A percentile compares a stretch with the other conserved stretches of the same genome.
Evolutionary conservation across 1,140 invertebrate genomes (phyloP).

Genomic region (Babylonia areolata): DNA sequence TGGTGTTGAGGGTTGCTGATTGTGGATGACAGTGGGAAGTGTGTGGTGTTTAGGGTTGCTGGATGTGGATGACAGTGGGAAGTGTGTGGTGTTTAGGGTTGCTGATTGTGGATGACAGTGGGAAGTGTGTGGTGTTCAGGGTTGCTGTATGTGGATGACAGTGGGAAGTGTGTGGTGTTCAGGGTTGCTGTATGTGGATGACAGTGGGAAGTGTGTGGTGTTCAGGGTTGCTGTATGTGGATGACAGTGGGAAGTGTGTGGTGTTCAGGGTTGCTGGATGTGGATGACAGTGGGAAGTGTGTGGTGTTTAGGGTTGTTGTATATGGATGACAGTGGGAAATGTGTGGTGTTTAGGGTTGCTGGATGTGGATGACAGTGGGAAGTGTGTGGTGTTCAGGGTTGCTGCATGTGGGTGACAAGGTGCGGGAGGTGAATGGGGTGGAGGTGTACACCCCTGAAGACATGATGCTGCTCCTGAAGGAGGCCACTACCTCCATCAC

Average conservation of each 20-base stretch:
- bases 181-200: neutral
- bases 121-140: neutral
- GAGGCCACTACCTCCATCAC: conserved; percentile 86
- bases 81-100: conserved; percentile 88
- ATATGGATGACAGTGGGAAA: neutral
- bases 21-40: neutral
- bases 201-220: neutral
- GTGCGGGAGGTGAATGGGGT: conserved; percentile 94
- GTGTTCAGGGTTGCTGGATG: conserved; percentile 78
- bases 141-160: neutral
- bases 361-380: neutral
- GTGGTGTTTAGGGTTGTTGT: neutral
- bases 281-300: neutral
- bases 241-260: conserved; percentile 95
- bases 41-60: conserved; percentile 79
- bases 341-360: neutral
- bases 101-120: neutral
- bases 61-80: conserved; percentile 92
- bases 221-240: conserved; percentile 87
- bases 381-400: conserved; percentile 78
- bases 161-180: neutral
- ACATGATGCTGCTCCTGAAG: conserved; percentile 90
- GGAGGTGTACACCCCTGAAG: conserved; percentile 87
- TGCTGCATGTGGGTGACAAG: conserved; percentile 93
- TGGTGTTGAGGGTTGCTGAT: no score